Evolutionary conservation across 2,797 vertebrate genomes (phyloP), one percentile per base, ranked within the genome.

Genomic region (Yasuhikotakia modesta): DNA sequence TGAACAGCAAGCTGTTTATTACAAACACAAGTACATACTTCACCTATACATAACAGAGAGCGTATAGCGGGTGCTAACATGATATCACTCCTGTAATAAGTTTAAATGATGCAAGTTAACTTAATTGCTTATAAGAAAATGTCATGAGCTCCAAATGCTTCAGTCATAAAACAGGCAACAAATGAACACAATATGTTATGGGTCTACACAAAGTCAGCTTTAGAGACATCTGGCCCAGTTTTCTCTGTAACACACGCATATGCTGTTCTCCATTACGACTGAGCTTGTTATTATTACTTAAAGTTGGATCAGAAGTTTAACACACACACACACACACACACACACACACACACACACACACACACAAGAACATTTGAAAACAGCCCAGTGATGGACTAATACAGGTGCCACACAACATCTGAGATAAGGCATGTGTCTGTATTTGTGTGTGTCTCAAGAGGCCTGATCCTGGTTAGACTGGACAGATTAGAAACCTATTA

Each of bases 91-190:
- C 14, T 53, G n/a, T 65, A 78, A 78, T 60, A 17, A 57, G 48
- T 46, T 45, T 45, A 78, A 78, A 65, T 65, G 48, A 71, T 65
- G 35, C 68, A 78, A 46, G 76, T 4, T 78, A 55, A 70, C 65
- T 65, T 57, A 78, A 78, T 70, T 55, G 48, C 68, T 71, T 60
- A 71, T 71, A 71, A 78, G 32, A 77, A 77, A 77, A 77, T 63
- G 57, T 63, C 32, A 77, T 70, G 57, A 52, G 67, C 45, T 52
- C 55, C 48, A 39, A 50, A 69, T 2, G 0, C 43, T 27, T 27
- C 30, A 32, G 73, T 45, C 50, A 77, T 61, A 61, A 64, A 78
- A 78, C 76, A 64, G 70, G 65, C 58, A 53, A 35, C 60, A n/a
- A 35, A 74, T 32, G 30, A 46, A 53, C 22, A n/a, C 46, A n/a